These are phyloP conservation scores for Brachyopa scutellaris DNA, from an alignment of 2,888 invertebrate genomes.

Conservation along the genomic window DNA sequence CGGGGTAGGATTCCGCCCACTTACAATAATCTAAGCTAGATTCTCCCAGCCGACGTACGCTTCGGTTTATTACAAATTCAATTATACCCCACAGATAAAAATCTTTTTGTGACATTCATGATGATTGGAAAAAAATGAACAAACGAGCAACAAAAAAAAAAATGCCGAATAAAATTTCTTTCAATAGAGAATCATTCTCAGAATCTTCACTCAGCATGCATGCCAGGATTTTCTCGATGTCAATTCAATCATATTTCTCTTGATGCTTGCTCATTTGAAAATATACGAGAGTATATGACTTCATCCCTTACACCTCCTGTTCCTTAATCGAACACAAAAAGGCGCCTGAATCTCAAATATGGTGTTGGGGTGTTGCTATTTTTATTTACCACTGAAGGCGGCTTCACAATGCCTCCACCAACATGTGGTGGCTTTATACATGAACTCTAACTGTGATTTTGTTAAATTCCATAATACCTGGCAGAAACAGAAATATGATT, in stretches of 20 bases:
- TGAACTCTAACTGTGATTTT: slow-evolving; percentile 11
- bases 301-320: neutral
- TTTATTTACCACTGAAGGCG: neutral
- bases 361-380: neutral
- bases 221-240: neutral
- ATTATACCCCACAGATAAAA: slow-evolving; percentile 12
- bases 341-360: slow-evolving; percentile 11
- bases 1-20: no score
- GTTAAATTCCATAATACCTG: slow-evolving; percentile 47
- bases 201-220: slow-evolving; percentile 23
- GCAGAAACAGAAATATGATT: slow-evolving; percentile 53
- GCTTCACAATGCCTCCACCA: neutral
- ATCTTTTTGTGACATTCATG: slow-evolving; percentile 30
- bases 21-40: no score
- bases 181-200: neutral
- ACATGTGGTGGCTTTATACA: neutral
- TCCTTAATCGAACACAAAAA: slow-evolving; percentile 10
- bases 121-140: neutral
- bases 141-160: neutral
- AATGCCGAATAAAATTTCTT: slow-evolving; percentile 11
- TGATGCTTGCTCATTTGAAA: slow-evolving; percentile 38
- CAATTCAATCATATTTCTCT: slow-evolving; percentile 41
- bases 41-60: no score
- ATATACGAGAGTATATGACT: neutral
- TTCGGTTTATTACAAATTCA: slow-evolving; percentile 1